Conservation (phyloP, 2,113 vertebrate genomes). For the Nycticebus coucang region DNA sequence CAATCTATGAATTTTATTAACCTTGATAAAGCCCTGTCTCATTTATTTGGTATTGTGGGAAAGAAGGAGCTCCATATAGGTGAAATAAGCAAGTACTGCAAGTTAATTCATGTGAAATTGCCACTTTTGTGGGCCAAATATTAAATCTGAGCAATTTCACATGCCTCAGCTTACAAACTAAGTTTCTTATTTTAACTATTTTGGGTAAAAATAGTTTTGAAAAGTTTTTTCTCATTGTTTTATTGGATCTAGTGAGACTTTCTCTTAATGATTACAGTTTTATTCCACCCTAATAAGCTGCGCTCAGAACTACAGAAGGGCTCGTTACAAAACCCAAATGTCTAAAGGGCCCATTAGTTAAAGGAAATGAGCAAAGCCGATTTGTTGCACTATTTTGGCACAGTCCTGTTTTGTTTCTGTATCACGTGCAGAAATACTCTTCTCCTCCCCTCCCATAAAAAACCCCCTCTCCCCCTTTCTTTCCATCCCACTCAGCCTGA, state of each 20-base stretch:
- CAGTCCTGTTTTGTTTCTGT: background rate
- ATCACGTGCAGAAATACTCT: background rate
- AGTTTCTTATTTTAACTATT: slow-evolving; percentile 48
- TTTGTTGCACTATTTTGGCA: slow-evolving; percentile 1
- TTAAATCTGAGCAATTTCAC: slow-evolving; percentile 38
- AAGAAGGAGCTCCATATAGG: background rate
- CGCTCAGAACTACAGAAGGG: background rate
- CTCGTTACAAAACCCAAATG: background rate
- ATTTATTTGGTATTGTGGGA: slow-evolving; percentile 5
- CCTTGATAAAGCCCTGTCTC: background rate
- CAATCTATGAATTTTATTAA: slow-evolving; percentile 37
- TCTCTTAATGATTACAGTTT: background rate
- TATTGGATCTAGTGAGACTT: background rate
- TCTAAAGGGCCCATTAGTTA: background rate
- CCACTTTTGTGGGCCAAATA: background rate
- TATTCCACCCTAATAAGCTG: background rate
- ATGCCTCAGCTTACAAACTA: background rate
- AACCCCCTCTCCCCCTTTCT: background rate
- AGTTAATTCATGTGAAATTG: background rate
- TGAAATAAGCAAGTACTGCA: background rate
- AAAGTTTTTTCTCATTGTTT: slow-evolving; percentile 29
- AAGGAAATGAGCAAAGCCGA: background rate
- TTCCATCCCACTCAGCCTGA: background rate
- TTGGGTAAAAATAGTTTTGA: background rate
- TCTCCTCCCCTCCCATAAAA: background rate